phyloP scores from a whole-genome alignment of 2,888 invertebrate genomes.

The Rotaria macrura region DNA sequence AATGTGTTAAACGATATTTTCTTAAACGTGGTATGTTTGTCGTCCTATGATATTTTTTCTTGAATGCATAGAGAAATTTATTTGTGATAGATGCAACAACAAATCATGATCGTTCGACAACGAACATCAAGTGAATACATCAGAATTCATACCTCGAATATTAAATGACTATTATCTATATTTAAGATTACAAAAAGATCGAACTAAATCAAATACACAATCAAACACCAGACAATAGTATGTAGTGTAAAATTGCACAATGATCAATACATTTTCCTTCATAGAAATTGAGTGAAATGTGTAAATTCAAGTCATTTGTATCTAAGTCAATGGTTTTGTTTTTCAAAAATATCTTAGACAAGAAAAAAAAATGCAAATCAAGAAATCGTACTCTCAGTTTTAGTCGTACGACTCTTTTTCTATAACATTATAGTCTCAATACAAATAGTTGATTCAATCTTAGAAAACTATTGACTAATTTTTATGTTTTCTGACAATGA shows the following conservation, averaged over 20 bases:
- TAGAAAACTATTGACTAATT: too few relatives aligned
- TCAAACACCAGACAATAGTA: background rate
- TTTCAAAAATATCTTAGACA: too few relatives aligned
- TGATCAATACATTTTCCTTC: background rate
- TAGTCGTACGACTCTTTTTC: too few relatives aligned
- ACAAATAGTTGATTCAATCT: too few relatives aligned
- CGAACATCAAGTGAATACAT: background rate
- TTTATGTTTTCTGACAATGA: too few relatives aligned
- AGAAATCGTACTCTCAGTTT: too few relatives aligned
- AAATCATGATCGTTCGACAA: background rate
- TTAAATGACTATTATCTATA: background rate
- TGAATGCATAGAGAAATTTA: background rate
- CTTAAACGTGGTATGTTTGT: background rate
- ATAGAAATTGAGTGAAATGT: background rate
- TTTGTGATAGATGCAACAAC: background rate
- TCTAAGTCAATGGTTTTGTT: too few relatives aligned
- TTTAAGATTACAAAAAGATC: background rate
- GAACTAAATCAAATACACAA: background rate
- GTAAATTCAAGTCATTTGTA: too few relatives aligned
- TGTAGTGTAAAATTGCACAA: background rate
- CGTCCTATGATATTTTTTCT: background rate
- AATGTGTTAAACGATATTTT: background rate
- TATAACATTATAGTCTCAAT: too few relatives aligned
- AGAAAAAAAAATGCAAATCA: too few relatives aligned
- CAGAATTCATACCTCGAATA: background rate